Evolutionary conservation across 2,797 vertebrate genomes (phyloP).

Genomic region (Bradypus variegatus): DNA sequence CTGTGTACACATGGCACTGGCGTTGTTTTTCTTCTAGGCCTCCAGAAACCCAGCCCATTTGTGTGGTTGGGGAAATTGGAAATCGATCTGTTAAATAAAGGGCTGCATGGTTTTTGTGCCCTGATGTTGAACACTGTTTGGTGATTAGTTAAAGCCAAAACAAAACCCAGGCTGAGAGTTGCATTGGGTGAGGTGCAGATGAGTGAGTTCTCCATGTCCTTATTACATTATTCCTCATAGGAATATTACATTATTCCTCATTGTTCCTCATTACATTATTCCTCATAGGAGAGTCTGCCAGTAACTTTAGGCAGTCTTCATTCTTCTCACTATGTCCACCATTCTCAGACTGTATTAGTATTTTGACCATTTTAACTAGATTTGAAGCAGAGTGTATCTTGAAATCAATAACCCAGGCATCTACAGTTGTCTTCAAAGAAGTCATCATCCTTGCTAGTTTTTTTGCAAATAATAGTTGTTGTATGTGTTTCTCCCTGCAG

Average conservation of each 20-base stretch:
- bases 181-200: not conserved
- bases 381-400: constrained; percentile 14
- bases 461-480: not conserved
- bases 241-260: not conserved
- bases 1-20: not conserved
- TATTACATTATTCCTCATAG: not conserved
- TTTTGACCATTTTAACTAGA: constrained; percentile 8
- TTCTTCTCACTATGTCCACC: not conserved
- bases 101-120: not conserved
- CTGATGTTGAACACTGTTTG: not conserved
- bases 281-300: not conserved
- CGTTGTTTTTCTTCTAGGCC: not conserved
- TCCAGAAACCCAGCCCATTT: not conserved
- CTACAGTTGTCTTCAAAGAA: constrained; percentile 2
- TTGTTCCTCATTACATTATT: not conserved
- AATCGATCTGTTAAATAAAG: constrained; percentile 20
- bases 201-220: not conserved
- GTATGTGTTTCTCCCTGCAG: not conserved
- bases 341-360: not conserved
- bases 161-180: not conserved
- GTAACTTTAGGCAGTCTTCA: not conserved
- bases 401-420: not conserved
- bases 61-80: not conserved
- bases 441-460: not conserved
- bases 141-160: constrained; percentile 8